Evolutionary conservation across 2,113 vertebrate species (phyloP).

Genomic region (Sander vitreus): DNA sequence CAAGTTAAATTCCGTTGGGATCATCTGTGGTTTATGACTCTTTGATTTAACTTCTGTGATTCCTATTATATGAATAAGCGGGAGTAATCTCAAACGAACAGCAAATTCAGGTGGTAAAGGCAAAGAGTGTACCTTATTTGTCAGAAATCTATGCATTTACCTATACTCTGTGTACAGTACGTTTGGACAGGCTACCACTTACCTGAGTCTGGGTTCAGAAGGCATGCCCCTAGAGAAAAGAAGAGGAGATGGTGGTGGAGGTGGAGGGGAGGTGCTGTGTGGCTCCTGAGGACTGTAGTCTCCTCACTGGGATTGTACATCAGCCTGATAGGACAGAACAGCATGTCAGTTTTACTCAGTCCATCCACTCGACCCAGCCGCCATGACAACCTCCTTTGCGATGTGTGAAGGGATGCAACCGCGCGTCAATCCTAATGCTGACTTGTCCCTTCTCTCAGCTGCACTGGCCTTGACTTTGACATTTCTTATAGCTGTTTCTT

Average conservation of each 20-base stretch:
- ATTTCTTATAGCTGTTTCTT: slow-evolving; percentile 21
- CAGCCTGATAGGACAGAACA: slow-evolving; percentile 77
- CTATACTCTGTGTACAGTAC: too few relatives aligned
- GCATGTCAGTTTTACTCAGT: slow-evolving; percentile 68
- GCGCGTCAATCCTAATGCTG: slow-evolving; percentile 41
- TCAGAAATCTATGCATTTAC: too few relatives aligned
- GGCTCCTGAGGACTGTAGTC: slow-evolving; percentile 68
- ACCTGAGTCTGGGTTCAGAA: slow-evolving; percentile 93
- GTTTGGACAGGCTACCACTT: slow-evolving; percentile 47
- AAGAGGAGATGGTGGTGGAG: slow-evolving; percentile 52
- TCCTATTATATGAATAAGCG: too few relatives aligned
- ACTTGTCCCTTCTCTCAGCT: slow-evolving; percentile 31
- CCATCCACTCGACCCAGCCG: slow-evolving; percentile 43
- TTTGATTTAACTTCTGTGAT: too few relatives aligned
- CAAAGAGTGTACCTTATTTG: too few relatives aligned
- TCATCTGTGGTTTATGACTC: too few relatives aligned
- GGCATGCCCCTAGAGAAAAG: slow-evolving; percentile 88
- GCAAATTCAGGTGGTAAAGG: too few relatives aligned
- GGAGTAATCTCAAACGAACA: too few relatives aligned
- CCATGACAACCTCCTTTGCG: slow-evolving; percentile 52
- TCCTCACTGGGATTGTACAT: slow-evolving; percentile 74
- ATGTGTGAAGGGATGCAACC: slow-evolving; percentile 65
- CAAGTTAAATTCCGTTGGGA: too few relatives aligned
- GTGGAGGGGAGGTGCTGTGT: slow-evolving; percentile 50
- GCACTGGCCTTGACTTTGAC: slow-evolving; percentile 36